phyloP scores from a whole-genome alignment of 2,797 vertebrate genomes.

The Chlorospingus flavigularis region DNA sequence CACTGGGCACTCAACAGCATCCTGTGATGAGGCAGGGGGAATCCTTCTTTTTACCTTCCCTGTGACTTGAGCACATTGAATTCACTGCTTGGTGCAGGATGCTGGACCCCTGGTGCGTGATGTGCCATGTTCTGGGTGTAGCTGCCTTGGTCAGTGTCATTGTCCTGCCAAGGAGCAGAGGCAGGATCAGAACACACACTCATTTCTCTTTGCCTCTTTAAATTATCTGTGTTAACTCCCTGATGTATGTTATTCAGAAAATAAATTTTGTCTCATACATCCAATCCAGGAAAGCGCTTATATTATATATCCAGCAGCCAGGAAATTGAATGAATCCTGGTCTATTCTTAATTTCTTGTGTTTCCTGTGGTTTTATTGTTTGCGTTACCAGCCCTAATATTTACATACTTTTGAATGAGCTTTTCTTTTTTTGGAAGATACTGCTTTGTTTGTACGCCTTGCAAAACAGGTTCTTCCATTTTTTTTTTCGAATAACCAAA shows the following conservation, averaged over 20 bases:
- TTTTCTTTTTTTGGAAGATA: conserved; percentile 60
- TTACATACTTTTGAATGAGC: conserved; percentile 57
- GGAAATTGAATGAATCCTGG: conserved; percentile 27
- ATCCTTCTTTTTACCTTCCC: not conserved
- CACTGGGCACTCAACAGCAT: not conserved
- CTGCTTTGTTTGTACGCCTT: conserved; percentile 36
- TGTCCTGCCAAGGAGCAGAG: not conserved
- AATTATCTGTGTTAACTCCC: not conserved
- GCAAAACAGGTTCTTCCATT: conserved; percentile 59
- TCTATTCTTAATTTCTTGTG: conserved; percentile 59
- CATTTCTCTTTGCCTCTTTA: not conserved
- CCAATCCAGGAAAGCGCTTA: not conserved
- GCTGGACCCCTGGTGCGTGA: rapidly evolving
- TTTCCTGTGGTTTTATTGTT: conserved; percentile 67
- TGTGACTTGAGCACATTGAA: not conserved
- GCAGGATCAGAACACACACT: not conserved
- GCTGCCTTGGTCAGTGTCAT: not conserved
- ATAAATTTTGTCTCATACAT: not conserved
- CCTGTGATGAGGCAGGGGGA: not conserved
- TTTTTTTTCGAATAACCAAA: conserved; percentile 1
- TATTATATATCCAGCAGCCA: conserved; percentile 12
- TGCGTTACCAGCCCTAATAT: conserved; percentile 53
- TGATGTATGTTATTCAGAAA: not conserved
- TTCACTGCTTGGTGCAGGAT: not conserved
- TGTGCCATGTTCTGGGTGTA: not conserved